Percentiles rank a stretch among this genome's conserved stretches.
These are phyloP conservation scores for Pseudomyrmex sp. DNA, from an alignment of 1,140 invertebrate genomes.

Conservation along the genomic window DNA sequence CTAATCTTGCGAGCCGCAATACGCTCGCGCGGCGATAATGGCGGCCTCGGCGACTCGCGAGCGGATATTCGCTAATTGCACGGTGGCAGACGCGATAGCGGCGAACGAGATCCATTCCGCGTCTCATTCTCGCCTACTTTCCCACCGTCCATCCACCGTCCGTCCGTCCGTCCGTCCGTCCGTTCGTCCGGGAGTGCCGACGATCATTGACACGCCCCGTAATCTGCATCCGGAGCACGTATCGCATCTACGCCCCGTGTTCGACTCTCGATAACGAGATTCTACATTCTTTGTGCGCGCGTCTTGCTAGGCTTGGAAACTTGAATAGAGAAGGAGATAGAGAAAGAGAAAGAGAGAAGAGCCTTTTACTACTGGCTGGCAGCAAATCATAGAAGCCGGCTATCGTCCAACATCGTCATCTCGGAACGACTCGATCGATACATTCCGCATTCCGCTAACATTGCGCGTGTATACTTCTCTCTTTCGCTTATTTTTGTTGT, in stretches of 20 bases:
- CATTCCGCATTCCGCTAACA: constrained; percentile 56
- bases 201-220: constrained; percentile 56
- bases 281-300: constrained; percentile 40
- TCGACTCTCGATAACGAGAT: constrained; percentile 57
- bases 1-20: constrained; percentile 19
- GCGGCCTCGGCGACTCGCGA: constrained; percentile 26
- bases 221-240: constrained; percentile 54
- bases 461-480: constrained; percentile 40
- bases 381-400: constrained; percentile 38
- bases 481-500: constrained; percentile 14
- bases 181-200: constrained; percentile 27
- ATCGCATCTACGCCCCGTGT: constrained; percentile 28
- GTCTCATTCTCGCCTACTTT: constrained; percentile 59
- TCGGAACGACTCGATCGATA: constrained; percentile 53
- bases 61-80: constrained; percentile 42
- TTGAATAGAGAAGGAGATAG: constrained; percentile 3
- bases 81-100: constrained; percentile 47
- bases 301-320: constrained; percentile 22
- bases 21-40: constrained; percentile 23
- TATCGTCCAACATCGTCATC: constrained; percentile 37
- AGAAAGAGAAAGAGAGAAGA: not conserved
- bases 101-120: constrained; percentile 19
- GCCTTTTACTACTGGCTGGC: constrained; percentile 2
- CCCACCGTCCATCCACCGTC: constrained; percentile 34
- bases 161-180: constrained; percentile 11